Evolutionary conservation across 2,888 invertebrate species (phyloP).

Genomic region (Macrosoma leucophasiata): DNA sequence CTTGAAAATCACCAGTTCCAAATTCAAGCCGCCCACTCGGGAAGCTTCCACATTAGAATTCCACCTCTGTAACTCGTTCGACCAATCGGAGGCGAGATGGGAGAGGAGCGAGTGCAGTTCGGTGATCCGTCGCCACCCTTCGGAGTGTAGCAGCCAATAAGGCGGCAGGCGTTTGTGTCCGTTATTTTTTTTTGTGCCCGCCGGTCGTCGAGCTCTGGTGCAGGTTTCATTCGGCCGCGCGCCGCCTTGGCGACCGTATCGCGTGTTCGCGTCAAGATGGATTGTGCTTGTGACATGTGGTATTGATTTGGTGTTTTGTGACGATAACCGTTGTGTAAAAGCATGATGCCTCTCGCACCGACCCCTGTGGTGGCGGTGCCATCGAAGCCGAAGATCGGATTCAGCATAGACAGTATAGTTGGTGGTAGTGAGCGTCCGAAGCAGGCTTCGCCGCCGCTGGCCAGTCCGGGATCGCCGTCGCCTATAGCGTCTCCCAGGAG

Average conservation of each 20-base stretch:
- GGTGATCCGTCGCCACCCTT: conserved; percentile 45
- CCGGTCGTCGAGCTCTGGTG: conserved; percentile 40
- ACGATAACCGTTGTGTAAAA: conserved; percentile 64
- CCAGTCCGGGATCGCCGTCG: conserved; percentile 65
- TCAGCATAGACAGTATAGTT: conserved; percentile 95
- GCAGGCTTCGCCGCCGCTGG: conserved; percentile 74
- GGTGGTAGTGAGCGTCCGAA: conserved; percentile 77
- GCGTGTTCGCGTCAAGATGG: conserved; percentile 65
- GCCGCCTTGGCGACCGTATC: conserved; percentile 70
- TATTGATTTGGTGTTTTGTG: conserved; percentile 63
- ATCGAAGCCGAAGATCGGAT: conserved; percentile 94
- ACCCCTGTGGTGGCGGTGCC: conserved; percentile 94
- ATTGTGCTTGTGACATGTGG: conserved; percentile 72
- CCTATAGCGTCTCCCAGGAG: conserved; percentile 64
- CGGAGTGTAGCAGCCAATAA: conserved; percentile 46
- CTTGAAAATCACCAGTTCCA: conserved; percentile 56
- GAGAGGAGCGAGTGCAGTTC: conserved; percentile 52
- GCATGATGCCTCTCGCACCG: conserved; percentile 97
- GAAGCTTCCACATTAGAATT: conserved; percentile 64
- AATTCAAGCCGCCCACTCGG: conserved; percentile 57
- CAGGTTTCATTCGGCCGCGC: conserved; percentile 68
- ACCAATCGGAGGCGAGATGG: conserved; percentile 45
- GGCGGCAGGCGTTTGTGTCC: conserved; percentile 53
- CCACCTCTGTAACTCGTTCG: conserved; percentile 44
- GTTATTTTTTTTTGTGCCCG: conserved; percentile 50